Evolutionary conservation across 53 echinoderm and acorn worm genomes (phyloP).

Genomic region (Temnopleurus reevesii): DNA sequence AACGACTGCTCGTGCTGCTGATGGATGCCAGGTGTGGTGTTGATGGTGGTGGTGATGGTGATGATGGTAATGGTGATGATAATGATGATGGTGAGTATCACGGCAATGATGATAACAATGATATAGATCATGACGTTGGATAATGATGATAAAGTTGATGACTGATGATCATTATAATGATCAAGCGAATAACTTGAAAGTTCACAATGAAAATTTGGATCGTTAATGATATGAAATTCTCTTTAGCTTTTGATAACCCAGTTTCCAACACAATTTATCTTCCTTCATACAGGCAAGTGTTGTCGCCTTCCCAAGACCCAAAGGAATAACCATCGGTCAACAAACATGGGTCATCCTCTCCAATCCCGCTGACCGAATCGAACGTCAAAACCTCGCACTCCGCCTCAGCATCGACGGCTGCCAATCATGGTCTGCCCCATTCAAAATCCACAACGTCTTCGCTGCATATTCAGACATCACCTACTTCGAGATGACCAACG

Average conservation of each 20-base stretch:
- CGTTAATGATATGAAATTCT: too few relatives aligned
- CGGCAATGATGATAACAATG: background rate
- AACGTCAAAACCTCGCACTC: slow-evolving; percentile 70
- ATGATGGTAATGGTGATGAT: background rate
- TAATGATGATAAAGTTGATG: background rate
- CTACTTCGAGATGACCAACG: slow-evolving; percentile 64
- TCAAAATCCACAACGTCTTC: slow-evolving; percentile 57
- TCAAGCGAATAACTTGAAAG: background rate
- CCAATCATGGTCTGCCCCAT: slow-evolving; percentile 73
- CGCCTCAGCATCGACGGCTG: slow-evolving; percentile 87
- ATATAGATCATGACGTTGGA: too few relatives aligned
- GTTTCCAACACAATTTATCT: too few relatives aligned
- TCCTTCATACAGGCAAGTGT: slow-evolving; percentile 68
- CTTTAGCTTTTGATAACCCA: too few relatives aligned
- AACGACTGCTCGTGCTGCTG: background rate
- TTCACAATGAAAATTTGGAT: background rate
- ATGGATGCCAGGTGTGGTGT: background rate
- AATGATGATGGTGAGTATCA: background rate
- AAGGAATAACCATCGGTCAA: background rate
- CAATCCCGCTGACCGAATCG: slow-evolving; percentile 75
- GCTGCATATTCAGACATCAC: slow-evolving; percentile 84
- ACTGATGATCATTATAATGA: background rate
- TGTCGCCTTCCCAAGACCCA: slow-evolving; percentile 65
- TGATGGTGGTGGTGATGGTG: background rate
- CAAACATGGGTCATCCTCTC: slow-evolving; percentile 79